phyloP scores from a whole-genome alignment of 1,140 invertebrate species.

The Euwallacea fornicatus region DNA sequence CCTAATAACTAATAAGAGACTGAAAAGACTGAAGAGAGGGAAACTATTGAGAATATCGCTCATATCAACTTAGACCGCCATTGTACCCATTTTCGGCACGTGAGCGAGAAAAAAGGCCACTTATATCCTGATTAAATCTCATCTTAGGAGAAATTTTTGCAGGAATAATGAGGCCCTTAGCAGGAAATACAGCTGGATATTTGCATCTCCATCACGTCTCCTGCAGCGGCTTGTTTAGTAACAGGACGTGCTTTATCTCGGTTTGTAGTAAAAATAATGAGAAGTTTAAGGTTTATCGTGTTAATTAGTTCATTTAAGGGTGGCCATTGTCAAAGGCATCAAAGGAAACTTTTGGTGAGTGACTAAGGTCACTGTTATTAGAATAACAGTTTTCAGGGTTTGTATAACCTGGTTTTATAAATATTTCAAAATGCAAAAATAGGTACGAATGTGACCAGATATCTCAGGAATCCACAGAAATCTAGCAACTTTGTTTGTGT shows the following conservation, averaged over 20 bases:
- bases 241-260: conserved; percentile 17
- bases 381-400: too few species aligned
- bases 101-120: too few species aligned
- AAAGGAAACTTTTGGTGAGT: neutral
- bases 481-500: too few species aligned
- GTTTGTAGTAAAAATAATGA: conserved; percentile 14
- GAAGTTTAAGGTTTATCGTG: conserved; percentile 5
- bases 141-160: neutral
- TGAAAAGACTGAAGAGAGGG: too few species aligned
- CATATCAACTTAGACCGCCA: too few species aligned
- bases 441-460: too few species aligned
- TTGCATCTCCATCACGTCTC: conserved; percentile 8
- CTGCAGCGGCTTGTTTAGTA: neutral
- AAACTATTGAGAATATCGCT: too few species aligned
- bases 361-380: neutral
- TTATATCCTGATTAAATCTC: neutral
- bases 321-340: neutral
- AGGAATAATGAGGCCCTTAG: conserved; percentile 17
- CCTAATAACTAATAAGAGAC: too few species aligned
- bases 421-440: too few species aligned
- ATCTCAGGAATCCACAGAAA: too few species aligned
- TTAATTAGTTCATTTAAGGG: conserved; percentile 7
- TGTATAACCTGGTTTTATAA: too few species aligned
- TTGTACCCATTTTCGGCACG: too few species aligned
- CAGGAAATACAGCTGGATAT: conserved; percentile 4